Evolutionary conservation across 2,797 vertebrate genomes (phyloP), one percentile per base, ranked within the genome.

Genomic region (Neosalanx taihuensis): DNA sequence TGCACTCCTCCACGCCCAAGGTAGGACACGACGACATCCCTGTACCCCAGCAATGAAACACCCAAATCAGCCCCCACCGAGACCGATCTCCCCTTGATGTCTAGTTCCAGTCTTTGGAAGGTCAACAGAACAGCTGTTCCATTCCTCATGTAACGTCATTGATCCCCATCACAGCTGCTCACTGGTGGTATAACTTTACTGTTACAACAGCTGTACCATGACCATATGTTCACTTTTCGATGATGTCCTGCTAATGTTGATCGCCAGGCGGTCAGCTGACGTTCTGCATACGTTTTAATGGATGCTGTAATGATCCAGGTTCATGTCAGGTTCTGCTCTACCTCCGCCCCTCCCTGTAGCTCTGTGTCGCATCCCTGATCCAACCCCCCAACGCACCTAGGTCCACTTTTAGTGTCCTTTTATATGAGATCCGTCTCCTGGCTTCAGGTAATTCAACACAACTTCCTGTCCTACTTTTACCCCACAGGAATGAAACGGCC

Each of bases 1-100:
- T 92, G 83, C 89, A 93, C 2, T 75, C 92, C 1, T 93, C 95
- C 68, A 89, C 93, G 63, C 90, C 90, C 1, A 94, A 96, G 95
- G 97, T 98, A 93, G 86, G 76, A 63, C 30, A n/a, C 23, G 13
- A 26, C 10, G 72, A n/a, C 13, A 1, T 30, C 20, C 18, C 23
- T 30, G 7, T 56, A n/a, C 51, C 18, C 4, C 51, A n/a, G 41
- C 3, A 46, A 5, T n/a, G 17, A 6, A 56, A 56, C 51, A n/a
- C 51, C 51, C 15, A n/a, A 17, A 56, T 56, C 51, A 6, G 7
- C 41, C 41, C 9, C 41, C 41, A 12, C 7, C 2, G 2, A 46
- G 10, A 46, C 12, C 41, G 3, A 46, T 13, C 41, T 46, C 41
- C 10, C 41, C 41, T 46, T 46, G 41, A 46, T 13, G 41, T 46